phyloP scores from a whole-genome alignment of 2,888 invertebrate genomes.

The Pardosa pseudoannulata region DNA sequence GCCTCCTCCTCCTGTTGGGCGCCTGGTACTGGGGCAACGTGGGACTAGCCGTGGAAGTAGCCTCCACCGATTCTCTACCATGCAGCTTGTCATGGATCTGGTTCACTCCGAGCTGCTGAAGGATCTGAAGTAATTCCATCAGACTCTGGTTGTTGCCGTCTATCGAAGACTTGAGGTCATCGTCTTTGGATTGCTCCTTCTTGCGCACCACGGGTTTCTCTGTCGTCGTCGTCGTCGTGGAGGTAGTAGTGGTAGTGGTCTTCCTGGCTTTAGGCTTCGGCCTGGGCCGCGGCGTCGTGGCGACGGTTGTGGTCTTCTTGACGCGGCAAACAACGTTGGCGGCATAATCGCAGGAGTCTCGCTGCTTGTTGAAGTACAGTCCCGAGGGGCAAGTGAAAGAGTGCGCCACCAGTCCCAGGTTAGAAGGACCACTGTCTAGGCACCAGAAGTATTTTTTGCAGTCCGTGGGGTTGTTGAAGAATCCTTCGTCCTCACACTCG shows the following conservation, averaged over 20 bases:
- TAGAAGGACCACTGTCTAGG: conserved; percentile 85
- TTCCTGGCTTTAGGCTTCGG: conserved; percentile 41
- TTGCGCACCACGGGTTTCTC: conserved; percentile 15
- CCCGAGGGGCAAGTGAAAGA: conserved; percentile 95
- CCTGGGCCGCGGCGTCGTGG: conserved; percentile 47
- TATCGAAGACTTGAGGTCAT: conserved; percentile 26
- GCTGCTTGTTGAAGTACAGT: conserved; percentile 91
- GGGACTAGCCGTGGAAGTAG: conserved; percentile 46
- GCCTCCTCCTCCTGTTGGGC: conserved; percentile 50
- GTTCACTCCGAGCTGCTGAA: conserved; percentile 65
- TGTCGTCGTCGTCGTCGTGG: conserved; percentile 66
- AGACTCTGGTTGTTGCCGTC: conserved; percentile 48
- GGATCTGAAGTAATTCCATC: conserved; percentile 54
- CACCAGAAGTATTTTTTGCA: conserved; percentile 98
- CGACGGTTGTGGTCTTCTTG: conserved; percentile 43
- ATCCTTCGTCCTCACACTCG: conserved; percentile 94
- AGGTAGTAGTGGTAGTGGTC: conserved; percentile 29
- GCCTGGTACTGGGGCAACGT: conserved; percentile 47
- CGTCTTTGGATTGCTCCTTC: conserved; percentile 30
- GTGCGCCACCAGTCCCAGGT: conserved; percentile 92
- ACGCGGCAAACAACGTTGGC: conserved; percentile 83
- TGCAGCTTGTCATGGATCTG: conserved; percentile 61
- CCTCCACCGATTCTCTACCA: conserved; percentile 41
- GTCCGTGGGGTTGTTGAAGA: conserved; percentile 92
- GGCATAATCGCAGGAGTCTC: conserved; percentile 94